A percentile compares a stretch with the other conserved stretches of the same genome.
These are phyloP conservation scores for Psilopsiagon aymara DNA, from an alignment of 2,113 vertebrate genomes.

Conservation along the genomic window DNA sequence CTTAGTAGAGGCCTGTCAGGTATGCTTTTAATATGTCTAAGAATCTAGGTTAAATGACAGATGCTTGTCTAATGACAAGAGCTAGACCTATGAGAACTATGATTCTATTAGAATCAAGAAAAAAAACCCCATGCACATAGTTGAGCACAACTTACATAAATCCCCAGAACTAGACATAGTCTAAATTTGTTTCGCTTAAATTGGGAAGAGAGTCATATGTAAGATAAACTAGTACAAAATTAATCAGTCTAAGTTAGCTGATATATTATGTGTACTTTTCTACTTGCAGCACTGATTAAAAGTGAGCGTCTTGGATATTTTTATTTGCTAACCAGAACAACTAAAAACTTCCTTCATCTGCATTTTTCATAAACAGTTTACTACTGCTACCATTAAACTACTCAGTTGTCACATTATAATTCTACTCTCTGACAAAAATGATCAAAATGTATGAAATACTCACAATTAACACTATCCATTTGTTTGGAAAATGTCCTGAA, in stretches of 20 bases:
- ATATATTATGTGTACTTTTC: background rate
- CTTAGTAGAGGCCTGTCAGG: background rate
- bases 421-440: background rate
- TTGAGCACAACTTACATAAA: background rate
- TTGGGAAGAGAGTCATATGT: background rate
- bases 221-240: background rate
- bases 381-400: background rate
- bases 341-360: background rate
- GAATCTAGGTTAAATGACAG: background rate
- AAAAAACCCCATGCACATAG: background rate
- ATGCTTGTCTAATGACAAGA: background rate
- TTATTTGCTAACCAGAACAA: background rate
- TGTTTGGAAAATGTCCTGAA: background rate
- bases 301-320: background rate
- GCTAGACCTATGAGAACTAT: background rate
- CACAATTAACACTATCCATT: background rate
- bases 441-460: background rate
- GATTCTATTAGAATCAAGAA: background rate
- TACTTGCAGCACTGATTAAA: background rate
- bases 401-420: background rate
- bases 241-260: background rate
- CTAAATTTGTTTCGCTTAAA: background rate
- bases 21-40: background rate
- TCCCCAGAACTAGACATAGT: accelerated
- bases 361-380: background rate